Base-by-base conservation (phyloP, 2,888 invertebrate species). In the Drosophila aldrichi region DNA sequence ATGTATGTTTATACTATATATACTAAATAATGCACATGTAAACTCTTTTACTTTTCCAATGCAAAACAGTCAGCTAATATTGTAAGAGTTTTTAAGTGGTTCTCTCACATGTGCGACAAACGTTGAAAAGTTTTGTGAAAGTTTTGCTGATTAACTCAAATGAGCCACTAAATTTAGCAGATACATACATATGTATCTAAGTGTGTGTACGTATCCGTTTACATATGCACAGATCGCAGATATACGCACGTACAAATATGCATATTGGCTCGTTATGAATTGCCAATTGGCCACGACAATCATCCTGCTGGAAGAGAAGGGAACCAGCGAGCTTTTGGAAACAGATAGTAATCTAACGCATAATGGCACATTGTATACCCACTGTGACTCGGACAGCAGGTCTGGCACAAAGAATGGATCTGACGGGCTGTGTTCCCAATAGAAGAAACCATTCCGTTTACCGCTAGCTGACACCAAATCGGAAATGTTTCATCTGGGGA, bases 391-490 rank as follows among this genome's bases (percentile, higher is more conserved):
- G 52, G 63, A 32, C 59, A 54, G 56, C 48, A n/a, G 44, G 59
- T 60, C 68, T 40, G 43, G 36, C 29, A 14, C 38, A 51, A 18
- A 66, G 61, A 56, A 67, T 46, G 51, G 3, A 59, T 44, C 58
- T 59, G 44, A 40, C 40, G 46, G 43, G 44, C 43, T 29, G 43
- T 57, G 77, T 80, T 44, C 83, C 75, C 81, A 85, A 85, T 88
- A 71, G 70, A 63, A 25, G 51, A 32, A 72, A 77, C 63, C 69
- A 88, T 86, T 77, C 66, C 46, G 49, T 89, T 83, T 84, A 90
- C 90, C 91, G 90, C 82, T 90, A 90, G 74, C 63, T 91, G 90
- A 91, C 90, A 91, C 81, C 74, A 77, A 89, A 88, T 85, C 78
- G 76, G 75, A 82, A 90, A 75, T 81, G 74, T 80, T 60, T 63